Evolutionary conservation across 2,888 invertebrate genomes (phyloP).

Genomic region (Platynereis dumerilii): DNA sequence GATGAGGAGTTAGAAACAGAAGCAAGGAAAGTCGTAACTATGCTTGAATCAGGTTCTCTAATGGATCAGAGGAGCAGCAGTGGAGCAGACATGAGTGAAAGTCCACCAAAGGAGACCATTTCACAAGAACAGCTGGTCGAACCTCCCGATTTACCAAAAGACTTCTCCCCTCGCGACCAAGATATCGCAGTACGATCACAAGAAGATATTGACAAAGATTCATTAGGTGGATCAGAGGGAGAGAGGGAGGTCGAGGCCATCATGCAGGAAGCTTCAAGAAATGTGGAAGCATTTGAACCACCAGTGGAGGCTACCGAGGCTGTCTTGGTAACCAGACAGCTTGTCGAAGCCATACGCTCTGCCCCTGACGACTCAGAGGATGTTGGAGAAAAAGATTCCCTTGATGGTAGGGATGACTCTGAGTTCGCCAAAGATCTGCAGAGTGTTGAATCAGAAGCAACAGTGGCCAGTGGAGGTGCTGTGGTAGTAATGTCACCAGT

Average conservation of each 20-base stretch:
- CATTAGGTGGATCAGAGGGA: slow-evolving; percentile 24
- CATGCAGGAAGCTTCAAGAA: slow-evolving; percentile 37
- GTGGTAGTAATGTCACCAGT: slow-evolving; percentile 5
- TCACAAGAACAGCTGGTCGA: slow-evolving; percentile 28
- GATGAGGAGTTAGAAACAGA: slow-evolving; percentile 59
- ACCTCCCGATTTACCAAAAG: slow-evolving; percentile 23
- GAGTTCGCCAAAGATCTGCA: slow-evolving; percentile 11
- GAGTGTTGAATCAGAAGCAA: not conserved
- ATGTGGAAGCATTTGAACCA: slow-evolving; percentile 31
- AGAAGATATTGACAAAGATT: slow-evolving; percentile 28
- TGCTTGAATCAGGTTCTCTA: slow-evolving; percentile 57
- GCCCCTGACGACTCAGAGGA: slow-evolving; percentile 14
- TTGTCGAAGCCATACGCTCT: slow-evolving; percentile 16
- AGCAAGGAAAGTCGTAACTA: slow-evolving; percentile 60
- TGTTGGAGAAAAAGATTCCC: slow-evolving; percentile 43
- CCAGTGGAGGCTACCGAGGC: slow-evolving; percentile 21
- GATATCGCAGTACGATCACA: not conserved
- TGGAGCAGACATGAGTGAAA: slow-evolving; percentile 19
- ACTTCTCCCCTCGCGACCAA: slow-evolving; percentile 16
- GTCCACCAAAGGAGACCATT: slow-evolving; percentile 22
- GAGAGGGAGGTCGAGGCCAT: slow-evolving; percentile 35
- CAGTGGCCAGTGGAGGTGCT: not conserved
- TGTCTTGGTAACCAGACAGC: slow-evolving; percentile 16
- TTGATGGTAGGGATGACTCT: slow-evolving; percentile 48
- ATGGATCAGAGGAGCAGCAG: slow-evolving; percentile 37